These are phyloP conservation scores for Ptiloglossa arizonensis DNA, from an alignment of 1,140 invertebrate species.

Conservation along the genomic window DNA sequence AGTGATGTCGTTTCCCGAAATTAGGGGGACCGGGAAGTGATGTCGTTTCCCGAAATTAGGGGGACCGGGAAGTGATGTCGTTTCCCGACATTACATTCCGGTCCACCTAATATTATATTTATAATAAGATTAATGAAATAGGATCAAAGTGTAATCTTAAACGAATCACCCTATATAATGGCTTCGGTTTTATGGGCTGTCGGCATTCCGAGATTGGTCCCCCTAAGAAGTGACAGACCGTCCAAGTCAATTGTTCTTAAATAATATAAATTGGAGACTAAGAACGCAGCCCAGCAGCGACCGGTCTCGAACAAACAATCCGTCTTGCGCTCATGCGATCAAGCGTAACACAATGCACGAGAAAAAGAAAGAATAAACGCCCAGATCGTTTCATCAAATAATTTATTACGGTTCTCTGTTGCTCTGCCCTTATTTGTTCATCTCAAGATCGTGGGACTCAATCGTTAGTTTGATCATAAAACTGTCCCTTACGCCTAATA, in stretches of 20 bases:
- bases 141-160: neutral
- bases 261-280: constrained; percentile 40
- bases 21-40: too few species aligned
- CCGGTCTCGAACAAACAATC: constrained; percentile 22
- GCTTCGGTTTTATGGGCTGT: neutral
- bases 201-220: constrained; percentile 12
- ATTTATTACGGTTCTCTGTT: constrained; percentile 16
- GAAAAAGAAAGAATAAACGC: constrained; percentile 4
- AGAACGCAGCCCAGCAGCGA: constrained; percentile 1
- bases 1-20: too few species aligned
- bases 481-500: neutral
- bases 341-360: constrained; percentile 9
- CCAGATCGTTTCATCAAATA: constrained; percentile 15
- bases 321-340: constrained; percentile 10
- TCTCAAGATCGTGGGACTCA: neutral
- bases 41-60: too few species aligned
- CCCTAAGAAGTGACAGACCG: neutral
- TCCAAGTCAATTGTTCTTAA: constrained; percentile 46
- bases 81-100: too few species aligned
- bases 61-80: too few species aligned
- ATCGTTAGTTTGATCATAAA: neutral
- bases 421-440: constrained; percentile 1
- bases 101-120: too few species aligned
- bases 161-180: constrained; percentile 15
- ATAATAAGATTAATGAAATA: neutral